Base-by-base conservation (phyloP, 2,797 vertebrate genomes). In the Xenopus petersii region DNA sequence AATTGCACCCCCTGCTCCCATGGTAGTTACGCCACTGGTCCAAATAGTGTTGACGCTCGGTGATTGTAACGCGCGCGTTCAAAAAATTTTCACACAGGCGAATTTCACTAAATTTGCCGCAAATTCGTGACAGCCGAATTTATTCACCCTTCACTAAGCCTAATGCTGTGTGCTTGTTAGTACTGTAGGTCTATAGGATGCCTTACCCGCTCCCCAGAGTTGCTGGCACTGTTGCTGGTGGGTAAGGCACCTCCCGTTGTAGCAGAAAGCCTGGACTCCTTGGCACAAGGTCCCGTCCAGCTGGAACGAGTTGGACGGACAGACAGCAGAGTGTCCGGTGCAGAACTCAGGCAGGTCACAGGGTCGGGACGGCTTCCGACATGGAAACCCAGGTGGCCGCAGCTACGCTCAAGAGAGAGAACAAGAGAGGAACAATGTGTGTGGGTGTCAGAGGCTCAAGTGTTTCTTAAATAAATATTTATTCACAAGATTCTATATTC, bases 231-330 rank as follows among this genome's bases (percentile, higher is more conserved):
- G 98, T 80, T 95, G 94, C 85, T 94, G 85, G 79, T 98, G 93
- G 0, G 93, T 98, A 80, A 97, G 92, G 80, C 98, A 99, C 94
- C 97, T 99, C 88, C 98, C 98, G 0, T 94, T 98, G 92, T 99
- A 99, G 86, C 98, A 99, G 83, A 95, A 98, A 3, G 96, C 97
- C 67, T 51, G 85, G 8, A 94, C 93, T 0, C 79, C 80, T 0
- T 90, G 91, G 0, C 97, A 99, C 1, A 89, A 80, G 1, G 91
- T 87, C 4, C 98, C 97, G 0, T 99, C 95, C 15, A 96, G 85
- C 81, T 95, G 85, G 83, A 96, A 98, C 66, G 95, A 96, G 85
- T 99, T 98, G 77, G 91, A 89, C 9, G 98, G 98, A 77, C 98
- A 99, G 55, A 92, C 46, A 0, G 97, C 93, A 0, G 93, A 92